Evolutionary conservation across 92 coral and sea anemone species (phyloP), one percentile per base, ranked within the genome.

Genomic region (Phenganax stokvisi): DNA sequence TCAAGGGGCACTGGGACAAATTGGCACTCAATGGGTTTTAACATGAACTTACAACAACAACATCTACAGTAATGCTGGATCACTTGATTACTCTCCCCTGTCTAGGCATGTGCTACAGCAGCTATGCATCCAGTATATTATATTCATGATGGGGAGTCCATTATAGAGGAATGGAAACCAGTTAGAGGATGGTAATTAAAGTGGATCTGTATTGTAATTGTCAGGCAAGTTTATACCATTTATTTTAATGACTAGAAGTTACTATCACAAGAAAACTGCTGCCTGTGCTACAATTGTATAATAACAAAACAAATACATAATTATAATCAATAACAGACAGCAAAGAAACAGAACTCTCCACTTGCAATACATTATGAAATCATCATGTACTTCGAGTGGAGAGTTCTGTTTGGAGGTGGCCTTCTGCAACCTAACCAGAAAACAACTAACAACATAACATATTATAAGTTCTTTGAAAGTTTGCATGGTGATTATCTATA

Each of bases 71-170:
- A 5, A 37, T 37, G 47, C 5, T 37, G 47, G 5, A 37, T 37
- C 47, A 37, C 47, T 37, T 37, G 47, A 37, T 37, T 37, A 37
- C 5, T 37, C 5, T 56, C 80, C 61, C 10, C 53, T 55, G 63
- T 72, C 7, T 30, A 94, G 98, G 66, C 98, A 15, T 94, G 98
- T 87, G 97, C 97, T 51, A 88, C 98, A 5, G 92, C 98, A 6
- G 85, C 84, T 27, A 90, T 92, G 92, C 98, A 94, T 71, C 94
- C 92, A 28, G 85, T 79, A 8, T 94, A 91, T 74, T 86, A 91
- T 79, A 87, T 92, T 52, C 90, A 89, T 71, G 83, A 90, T 1
- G 92, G 90, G 2, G 92, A 93, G 28, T 59, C 80, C 25, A 89
- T 94, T 20, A 71, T 88, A 20, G 98, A 94, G 20, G 85, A 87